Evolutionary conservation across 2,797 vertebrate genomes (phyloP).

Genomic region (Alfaro cultratus): DNA sequence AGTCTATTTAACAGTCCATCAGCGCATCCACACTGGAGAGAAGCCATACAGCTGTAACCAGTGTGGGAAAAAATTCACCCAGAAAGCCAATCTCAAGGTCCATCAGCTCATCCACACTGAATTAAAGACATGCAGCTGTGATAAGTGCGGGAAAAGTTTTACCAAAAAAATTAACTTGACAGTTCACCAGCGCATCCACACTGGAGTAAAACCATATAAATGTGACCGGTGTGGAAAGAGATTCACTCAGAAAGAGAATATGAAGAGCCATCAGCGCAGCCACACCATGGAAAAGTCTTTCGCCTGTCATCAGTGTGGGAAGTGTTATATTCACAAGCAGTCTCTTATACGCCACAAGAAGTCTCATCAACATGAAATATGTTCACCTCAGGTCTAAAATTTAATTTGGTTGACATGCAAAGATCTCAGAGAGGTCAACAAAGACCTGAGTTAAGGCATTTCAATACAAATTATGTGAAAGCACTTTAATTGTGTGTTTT

Average conservation of each 20-base stretch:
- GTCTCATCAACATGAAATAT: background rate
- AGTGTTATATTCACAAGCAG: background rate
- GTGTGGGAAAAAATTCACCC: background rate
- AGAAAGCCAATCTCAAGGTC: background rate
- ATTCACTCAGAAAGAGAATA: background rate
- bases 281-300: background rate
- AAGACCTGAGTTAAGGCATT: background rate
- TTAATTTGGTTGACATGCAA: background rate
- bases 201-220: background rate
- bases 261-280: background rate
- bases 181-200: background rate
- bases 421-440: background rate
- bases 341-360: background rate
- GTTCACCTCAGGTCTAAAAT: background rate
- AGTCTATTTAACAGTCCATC: too few relatives aligned
- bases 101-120: background rate
- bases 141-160: background rate
- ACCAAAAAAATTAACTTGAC: background rate
- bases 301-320: background rate
- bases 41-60: too few relatives aligned
- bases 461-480: background rate
- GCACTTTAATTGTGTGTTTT: background rate
- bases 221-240: background rate
- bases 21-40: too few relatives aligned
- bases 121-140: background rate